A percentile compares a stretch with the other conserved stretches of the same genome.
phyloP scores from a whole-genome alignment of 2,113 vertebrate genomes.

The Accipiter cooperii region DNA sequence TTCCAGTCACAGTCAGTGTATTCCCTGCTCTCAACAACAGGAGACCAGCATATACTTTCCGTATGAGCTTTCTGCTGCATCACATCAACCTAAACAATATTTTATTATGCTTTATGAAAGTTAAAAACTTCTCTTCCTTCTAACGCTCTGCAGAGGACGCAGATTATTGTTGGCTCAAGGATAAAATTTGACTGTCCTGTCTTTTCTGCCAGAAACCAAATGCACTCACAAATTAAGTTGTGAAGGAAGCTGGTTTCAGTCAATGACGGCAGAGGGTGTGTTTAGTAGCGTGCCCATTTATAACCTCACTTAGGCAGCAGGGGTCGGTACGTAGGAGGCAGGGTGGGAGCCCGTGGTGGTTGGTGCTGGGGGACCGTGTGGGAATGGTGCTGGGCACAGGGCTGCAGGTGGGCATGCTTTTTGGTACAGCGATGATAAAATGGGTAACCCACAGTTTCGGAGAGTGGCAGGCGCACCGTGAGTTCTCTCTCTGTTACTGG shows the following conservation, averaged over 20 bases:
- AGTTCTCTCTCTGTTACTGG: neutral
- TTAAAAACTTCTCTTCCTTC: constrained; percentile 39
- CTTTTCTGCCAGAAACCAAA: neutral
- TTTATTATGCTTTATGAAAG: constrained; percentile 66
- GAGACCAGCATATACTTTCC: neutral
- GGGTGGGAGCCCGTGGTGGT: neutral
- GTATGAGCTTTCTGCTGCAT: constrained; percentile 25
- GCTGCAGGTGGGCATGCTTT: neutral
- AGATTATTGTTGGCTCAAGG: neutral
- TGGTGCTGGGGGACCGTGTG: accelerated
- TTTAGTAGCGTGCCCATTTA: accelerated
- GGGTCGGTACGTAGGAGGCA: neutral
- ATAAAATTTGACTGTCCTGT: neutral
- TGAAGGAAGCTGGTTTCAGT: neutral
- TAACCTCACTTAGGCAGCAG: neutral
- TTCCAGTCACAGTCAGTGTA: constrained; percentile 52
- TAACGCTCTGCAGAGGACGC: neutral
- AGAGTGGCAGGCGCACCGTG: neutral
- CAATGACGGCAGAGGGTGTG: neutral
- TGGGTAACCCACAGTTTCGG: neutral
- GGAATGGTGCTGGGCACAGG: neutral
- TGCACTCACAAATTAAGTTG: neutral
- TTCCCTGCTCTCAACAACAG: constrained; percentile 1
- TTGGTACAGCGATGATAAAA: neutral
- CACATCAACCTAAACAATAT: constrained; percentile 53